Percentiles rank a stretch among this genome's conserved stretches.
Evolutionary conservation across 2,888 invertebrate species (phyloP).

Genomic region (Chrysotoxum bicinctum): DNA sequence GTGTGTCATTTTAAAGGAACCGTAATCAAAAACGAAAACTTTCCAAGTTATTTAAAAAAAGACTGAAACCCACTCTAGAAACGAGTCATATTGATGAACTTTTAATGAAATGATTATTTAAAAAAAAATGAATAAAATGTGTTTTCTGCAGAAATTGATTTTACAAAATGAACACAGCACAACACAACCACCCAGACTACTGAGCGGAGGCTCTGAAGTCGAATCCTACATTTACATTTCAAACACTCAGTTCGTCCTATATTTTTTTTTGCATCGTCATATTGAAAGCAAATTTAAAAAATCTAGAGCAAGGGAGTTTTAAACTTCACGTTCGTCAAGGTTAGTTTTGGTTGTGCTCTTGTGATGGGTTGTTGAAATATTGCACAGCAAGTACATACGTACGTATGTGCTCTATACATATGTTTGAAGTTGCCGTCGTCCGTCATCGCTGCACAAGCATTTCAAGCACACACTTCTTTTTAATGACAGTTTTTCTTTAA

Average conservation of each 20-base stretch:
- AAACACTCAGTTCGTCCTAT: neutral
- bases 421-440: neutral
- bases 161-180: too few relatives aligned
- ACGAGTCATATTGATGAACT: too few relatives aligned
- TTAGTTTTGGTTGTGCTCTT: neutral
- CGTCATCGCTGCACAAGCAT: neutral
- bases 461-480: conserved; percentile 9
- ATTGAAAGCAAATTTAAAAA: neutral
- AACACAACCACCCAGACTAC: neutral
- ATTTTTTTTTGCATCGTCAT: neutral
- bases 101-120: too few relatives aligned
- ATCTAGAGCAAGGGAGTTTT: conserved; percentile 18
- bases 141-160: too few relatives aligned
- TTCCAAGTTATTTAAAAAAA: too few relatives aligned
- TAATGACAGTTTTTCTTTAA: conserved; percentile 33
- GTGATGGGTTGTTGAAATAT: neutral
- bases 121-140: too few relatives aligned
- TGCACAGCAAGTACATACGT: neutral
- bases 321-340: conserved; percentile 17
- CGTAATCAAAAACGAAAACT: too few relatives aligned
- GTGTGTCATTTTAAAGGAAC: too few relatives aligned
- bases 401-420: neutral
- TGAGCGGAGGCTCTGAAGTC: neutral
- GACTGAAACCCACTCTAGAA: too few relatives aligned
- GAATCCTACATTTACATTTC: conserved; percentile 1